Conservation (phyloP, 2,888 invertebrate species). For the Ectobius pallidus region DNA sequence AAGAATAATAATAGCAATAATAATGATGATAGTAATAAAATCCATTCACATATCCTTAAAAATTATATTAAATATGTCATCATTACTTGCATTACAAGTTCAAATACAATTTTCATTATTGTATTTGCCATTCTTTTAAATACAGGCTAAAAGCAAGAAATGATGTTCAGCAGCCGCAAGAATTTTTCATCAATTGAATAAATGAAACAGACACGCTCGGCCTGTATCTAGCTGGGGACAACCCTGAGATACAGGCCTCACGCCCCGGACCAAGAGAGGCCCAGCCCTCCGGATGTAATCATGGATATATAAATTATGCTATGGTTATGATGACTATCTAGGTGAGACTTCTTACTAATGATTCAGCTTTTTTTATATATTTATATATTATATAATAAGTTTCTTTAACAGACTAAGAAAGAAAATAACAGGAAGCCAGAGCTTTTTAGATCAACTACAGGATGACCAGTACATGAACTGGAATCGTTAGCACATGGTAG, state of each 20-base stretch:
- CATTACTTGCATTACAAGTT: neutral
- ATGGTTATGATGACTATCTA: conserved; percentile 43
- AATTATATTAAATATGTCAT: conserved; percentile 20
- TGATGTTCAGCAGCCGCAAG: conserved; percentile 39
- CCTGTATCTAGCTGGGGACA: conserved; percentile 26
- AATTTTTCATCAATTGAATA: conserved; percentile 34
- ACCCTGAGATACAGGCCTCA: conserved; percentile 23
- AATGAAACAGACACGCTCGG: conserved; percentile 34
- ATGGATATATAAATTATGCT: conserved; percentile 43
- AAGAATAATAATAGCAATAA: conserved; percentile 21
- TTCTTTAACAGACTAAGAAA: conserved; percentile 43
- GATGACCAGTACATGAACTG: conserved; percentile 30
- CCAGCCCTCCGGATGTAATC: conserved; percentile 31
- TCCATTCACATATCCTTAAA: conserved; percentile 17
- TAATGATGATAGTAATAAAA: neutral
- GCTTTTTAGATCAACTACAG: conserved; percentile 33
- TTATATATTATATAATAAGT: conserved; percentile 40
- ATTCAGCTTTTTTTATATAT: conserved; percentile 42
- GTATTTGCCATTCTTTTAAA: neutral
- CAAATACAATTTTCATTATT: conserved; percentile 2
- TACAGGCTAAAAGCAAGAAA: conserved; percentile 32
- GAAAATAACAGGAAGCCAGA: conserved; percentile 42
- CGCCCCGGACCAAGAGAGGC: neutral
- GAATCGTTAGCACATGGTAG: neutral
- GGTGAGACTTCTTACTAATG: conserved; percentile 40